phyloP scores from a whole-genome alignment of 2,888 invertebrate genomes.

The Sycophila texana region DNA sequence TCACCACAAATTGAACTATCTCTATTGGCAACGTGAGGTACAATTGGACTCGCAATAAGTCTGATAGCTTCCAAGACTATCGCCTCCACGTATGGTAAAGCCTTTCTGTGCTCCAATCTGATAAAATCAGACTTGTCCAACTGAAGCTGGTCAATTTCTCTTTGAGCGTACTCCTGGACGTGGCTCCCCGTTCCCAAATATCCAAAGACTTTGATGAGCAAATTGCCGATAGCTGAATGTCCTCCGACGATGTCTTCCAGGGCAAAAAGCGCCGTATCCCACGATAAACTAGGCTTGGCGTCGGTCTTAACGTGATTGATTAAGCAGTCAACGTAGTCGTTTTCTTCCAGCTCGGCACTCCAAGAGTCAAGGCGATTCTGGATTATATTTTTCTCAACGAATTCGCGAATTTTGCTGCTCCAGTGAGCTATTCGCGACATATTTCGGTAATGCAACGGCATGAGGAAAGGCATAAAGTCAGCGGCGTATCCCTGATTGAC shows the following conservation, averaged over 20 bases:
- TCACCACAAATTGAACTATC: conserved; percentile 81
- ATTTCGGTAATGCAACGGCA: conserved; percentile 77
- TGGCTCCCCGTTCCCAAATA: conserved; percentile 78
- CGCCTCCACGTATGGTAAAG: conserved; percentile 80
- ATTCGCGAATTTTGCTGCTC: conserved; percentile 78
- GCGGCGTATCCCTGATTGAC: conserved; percentile 83
- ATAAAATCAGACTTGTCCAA: conserved; percentile 63
- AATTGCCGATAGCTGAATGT: conserved; percentile 81
- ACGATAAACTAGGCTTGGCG: conserved; percentile 75
- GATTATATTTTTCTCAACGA: conserved; percentile 77
- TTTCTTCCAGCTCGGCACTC: conserved; percentile 59
- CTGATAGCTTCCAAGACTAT: conserved; percentile 81
- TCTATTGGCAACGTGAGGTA: conserved; percentile 82
- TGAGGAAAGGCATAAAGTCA: conserved; percentile 81
- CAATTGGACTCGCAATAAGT: conserved; percentile 82
- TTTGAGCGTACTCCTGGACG: conserved; percentile 78
- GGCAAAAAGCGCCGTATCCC: conserved; percentile 78
- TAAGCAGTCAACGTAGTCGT: conserved; percentile 80
- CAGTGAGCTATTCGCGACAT: conserved; percentile 77
- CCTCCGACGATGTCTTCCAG: conserved; percentile 80
- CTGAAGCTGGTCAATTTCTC: conserved; percentile 76
- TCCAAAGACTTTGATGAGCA: conserved; percentile 79
- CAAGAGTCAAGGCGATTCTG: conserved; percentile 75
- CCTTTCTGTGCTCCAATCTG: conserved; percentile 75
- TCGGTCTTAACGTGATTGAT: conserved; percentile 77